phyloP scores from a whole-genome alignment of 2,888 invertebrate genomes.

The Clunio marinus region DNA sequence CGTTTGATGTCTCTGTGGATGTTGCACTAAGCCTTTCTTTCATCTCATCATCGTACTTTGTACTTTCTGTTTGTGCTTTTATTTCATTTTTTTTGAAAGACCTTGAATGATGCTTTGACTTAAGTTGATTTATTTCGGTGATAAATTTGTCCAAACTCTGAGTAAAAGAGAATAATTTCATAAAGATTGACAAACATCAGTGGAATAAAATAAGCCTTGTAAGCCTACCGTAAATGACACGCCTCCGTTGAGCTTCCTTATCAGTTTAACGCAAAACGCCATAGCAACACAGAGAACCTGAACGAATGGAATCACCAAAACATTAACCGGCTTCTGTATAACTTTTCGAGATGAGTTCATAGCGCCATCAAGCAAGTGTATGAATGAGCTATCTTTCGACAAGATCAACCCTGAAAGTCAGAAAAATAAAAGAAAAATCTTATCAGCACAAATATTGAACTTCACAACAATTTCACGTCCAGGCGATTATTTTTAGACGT shows the following conservation, averaged over 20 bases:
- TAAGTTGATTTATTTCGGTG: slow-evolving; percentile 14
- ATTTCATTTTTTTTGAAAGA: neutral
- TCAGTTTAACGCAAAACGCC: neutral
- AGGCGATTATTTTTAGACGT: neutral
- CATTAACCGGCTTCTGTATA: slow-evolving; percentile 1
- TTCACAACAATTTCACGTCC: neutral
- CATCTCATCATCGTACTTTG: neutral
- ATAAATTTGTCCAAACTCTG: slow-evolving; percentile 24
- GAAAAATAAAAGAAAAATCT: neutral
- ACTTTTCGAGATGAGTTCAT: slow-evolving; percentile 12
- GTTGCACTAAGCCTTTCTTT: neutral
- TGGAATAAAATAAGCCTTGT: too few relatives aligned
- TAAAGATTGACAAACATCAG: neutral
- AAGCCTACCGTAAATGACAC: slow-evolving; percentile 31
- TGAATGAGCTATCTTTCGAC: neutral
- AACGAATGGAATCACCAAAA: slow-evolving; percentile 2
- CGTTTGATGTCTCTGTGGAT: too few relatives aligned
- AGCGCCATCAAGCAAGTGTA: slow-evolving; percentile 4
- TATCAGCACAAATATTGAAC: slow-evolving; percentile 5
- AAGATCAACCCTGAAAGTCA: slow-evolving; percentile 24
- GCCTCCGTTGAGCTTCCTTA: slow-evolving; percentile 23
- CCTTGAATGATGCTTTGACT: slow-evolving; percentile 6
- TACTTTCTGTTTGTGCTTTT: neutral
- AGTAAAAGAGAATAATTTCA: neutral
- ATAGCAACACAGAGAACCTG: slow-evolving; percentile 27